Conservation (phyloP, 2,113 vertebrate species). For the Hipposideros armiger region DNA sequence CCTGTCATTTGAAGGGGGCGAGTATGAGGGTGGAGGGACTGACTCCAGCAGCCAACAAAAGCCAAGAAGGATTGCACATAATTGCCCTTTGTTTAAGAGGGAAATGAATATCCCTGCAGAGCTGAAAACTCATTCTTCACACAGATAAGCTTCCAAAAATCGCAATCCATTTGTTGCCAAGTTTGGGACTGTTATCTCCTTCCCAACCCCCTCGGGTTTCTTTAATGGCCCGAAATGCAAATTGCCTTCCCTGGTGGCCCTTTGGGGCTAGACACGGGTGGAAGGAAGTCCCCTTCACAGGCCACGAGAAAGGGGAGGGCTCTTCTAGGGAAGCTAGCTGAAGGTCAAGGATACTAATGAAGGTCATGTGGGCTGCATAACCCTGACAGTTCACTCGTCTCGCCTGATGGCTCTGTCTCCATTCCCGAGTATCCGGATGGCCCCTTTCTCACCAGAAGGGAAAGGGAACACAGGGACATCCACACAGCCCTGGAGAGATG, state of each 20-base stretch:
- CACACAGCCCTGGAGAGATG: too few species aligned
- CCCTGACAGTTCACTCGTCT: background rate
- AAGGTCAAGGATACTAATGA: background rate
- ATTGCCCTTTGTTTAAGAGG: background rate
- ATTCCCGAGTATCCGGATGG: background rate
- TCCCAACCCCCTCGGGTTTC: background rate
- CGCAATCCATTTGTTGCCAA: constrained; percentile 15
- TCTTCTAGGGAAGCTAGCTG: background rate
- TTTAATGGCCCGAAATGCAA: background rate
- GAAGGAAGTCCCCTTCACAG: background rate
- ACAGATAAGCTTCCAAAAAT: constrained; percentile 54
- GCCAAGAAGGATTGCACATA: fast-evolving
- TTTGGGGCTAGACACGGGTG: background rate
- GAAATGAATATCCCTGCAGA: fast-evolving
- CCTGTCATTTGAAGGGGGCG: fast-evolving
- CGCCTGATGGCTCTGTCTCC: background rate
- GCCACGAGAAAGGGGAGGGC: background rate
- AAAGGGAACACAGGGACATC: too few species aligned
- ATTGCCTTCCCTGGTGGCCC: background rate
- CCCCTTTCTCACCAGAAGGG: too few species aligned
- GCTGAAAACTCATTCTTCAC: background rate
- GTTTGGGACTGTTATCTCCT: background rate
- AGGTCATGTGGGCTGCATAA: background rate
- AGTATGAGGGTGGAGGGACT: background rate
- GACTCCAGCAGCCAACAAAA: fast-evolving